Evolutionary conservation across 2,888 invertebrate species (phyloP).

Genomic region (Drosophila greeni): DNA sequence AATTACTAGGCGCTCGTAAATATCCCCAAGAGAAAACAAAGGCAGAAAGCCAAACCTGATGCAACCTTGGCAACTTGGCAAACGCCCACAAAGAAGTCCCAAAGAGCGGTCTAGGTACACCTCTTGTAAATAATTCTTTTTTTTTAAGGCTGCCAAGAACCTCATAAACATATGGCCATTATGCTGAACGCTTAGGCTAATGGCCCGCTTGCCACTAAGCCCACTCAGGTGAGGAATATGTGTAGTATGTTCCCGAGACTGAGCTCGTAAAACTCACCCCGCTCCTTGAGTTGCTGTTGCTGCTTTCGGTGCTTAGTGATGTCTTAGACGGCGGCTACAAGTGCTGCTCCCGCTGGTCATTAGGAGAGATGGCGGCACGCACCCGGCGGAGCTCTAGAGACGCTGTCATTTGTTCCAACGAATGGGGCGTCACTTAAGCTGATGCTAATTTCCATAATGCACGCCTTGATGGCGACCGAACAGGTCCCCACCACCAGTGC

Average conservation of each 20-base stretch:
- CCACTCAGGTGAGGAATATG: slow-evolving; percentile 14
- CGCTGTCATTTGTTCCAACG: slow-evolving; percentile 72
- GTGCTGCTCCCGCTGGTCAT: slow-evolving; percentile 45
- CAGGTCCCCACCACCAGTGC: slow-evolving; percentile 42
- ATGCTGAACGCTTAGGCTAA: slow-evolving; percentile 55
- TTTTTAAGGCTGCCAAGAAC: slow-evolving; percentile 50
- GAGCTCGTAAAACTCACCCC: slow-evolving; percentile 41
- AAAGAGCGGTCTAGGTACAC: slow-evolving; percentile 38
- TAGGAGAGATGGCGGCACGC: slow-evolving; percentile 49
- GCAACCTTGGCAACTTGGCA: slow-evolving; percentile 28
- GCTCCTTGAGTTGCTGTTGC: slow-evolving; percentile 8
- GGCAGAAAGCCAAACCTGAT: neutral
- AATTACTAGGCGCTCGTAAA: slow-evolving; percentile 8
- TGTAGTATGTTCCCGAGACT: slow-evolving; percentile 9
- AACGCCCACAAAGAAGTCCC: slow-evolving; percentile 33
- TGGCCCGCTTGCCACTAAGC: slow-evolving; percentile 40
- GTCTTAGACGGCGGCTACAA: slow-evolving; percentile 28
- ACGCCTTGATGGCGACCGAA: slow-evolving; percentile 40
- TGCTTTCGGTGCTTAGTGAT: slow-evolving; percentile 29
- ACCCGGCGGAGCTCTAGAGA: slow-evolving; percentile 68
- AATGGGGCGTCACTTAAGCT: slow-evolving; percentile 64
- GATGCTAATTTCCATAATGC: slow-evolving; percentile 67
- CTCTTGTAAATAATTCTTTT: slow-evolving; percentile 48
- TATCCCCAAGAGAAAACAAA: neutral
- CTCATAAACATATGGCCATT: slow-evolving; percentile 67